Evolutionary conservation across 2,888 invertebrate species (phyloP).

Genomic region (Pyralis farinalis): DNA sequence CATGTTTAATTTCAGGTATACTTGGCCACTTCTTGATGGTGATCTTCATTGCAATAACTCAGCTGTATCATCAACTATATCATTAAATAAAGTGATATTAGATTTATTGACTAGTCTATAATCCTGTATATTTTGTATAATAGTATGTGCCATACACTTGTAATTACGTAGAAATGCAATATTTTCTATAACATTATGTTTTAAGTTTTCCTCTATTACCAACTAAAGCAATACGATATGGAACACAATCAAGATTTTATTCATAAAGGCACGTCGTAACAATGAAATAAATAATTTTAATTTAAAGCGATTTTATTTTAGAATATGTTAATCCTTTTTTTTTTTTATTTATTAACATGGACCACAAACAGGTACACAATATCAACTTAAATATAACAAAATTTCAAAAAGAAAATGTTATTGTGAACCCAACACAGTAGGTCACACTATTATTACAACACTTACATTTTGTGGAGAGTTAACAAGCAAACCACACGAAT

Average conservation of each 20-base stretch:
- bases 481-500: too few species aligned
- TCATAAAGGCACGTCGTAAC: constrained; percentile 68
- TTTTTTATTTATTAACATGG: too few species aligned
- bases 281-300: constrained; percentile 54
- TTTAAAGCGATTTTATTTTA: constrained; percentile 19
- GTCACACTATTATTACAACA: too few species aligned
- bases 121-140: constrained; percentile 78
- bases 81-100: constrained; percentile 79
- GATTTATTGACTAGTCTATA: constrained; percentile 63
- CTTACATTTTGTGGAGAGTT: too few species aligned
- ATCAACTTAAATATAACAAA: too few species aligned
- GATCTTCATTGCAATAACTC: constrained; percentile 42
- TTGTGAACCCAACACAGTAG: too few species aligned
- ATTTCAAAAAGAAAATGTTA: too few species aligned
- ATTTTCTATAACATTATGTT: constrained; percentile 63
- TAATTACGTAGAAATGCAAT: constrained; percentile 72
- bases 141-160: constrained; percentile 75
- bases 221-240: constrained; percentile 63
- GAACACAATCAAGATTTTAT: constrained; percentile 66
- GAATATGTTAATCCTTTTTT: too few species aligned
- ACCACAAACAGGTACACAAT: too few species aligned
- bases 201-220: constrained; percentile 54
- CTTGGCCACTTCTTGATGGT: constrained; percentile 48
- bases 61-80: constrained; percentile 63
- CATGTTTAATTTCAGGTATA: constrained; percentile 45